Conservation (phyloP, 2,113 vertebrate species). For the Cavia porcellus region DNA sequence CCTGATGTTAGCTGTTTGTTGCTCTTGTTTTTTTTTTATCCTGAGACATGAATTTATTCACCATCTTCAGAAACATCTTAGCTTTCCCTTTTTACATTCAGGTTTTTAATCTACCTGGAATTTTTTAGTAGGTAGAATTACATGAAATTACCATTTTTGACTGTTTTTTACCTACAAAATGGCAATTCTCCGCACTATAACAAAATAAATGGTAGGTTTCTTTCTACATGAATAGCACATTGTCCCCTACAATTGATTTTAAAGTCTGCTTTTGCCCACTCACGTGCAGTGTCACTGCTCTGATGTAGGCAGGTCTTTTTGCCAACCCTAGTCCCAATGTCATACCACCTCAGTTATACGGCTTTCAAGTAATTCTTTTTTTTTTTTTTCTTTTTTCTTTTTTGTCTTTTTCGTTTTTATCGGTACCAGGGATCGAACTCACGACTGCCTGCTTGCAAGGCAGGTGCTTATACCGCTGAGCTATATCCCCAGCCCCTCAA, state of each 20-base stretch:
- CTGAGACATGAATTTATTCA: neutral
- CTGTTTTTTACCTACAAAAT: neutral
- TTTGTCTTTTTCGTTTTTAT: no score
- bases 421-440: no score
- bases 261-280: neutral
- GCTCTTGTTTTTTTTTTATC: conserved; percentile 1
- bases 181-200: neutral
- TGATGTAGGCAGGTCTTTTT: neutral
- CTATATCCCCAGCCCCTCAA: no score
- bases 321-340: neutral
- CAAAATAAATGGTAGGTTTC: neutral
- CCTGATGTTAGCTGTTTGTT: neutral
- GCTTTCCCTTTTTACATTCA: conserved; percentile 45
- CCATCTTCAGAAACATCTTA: neutral
- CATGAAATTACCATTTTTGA: neutral
- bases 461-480: no score
- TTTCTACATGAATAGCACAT: neutral
- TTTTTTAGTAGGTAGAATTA: neutral
- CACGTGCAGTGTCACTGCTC: neutral
- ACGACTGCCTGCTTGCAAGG: no score
- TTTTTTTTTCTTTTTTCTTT: no score
- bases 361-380: no score
- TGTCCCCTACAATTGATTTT: neutral
- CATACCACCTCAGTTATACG: neutral
- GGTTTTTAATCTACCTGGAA: conserved; percentile 16